Evolutionary conservation across 2,113 vertebrate genomes (phyloP), one percentile per base, ranked within the genome.

Genomic region (Struthio camelus): DNA sequence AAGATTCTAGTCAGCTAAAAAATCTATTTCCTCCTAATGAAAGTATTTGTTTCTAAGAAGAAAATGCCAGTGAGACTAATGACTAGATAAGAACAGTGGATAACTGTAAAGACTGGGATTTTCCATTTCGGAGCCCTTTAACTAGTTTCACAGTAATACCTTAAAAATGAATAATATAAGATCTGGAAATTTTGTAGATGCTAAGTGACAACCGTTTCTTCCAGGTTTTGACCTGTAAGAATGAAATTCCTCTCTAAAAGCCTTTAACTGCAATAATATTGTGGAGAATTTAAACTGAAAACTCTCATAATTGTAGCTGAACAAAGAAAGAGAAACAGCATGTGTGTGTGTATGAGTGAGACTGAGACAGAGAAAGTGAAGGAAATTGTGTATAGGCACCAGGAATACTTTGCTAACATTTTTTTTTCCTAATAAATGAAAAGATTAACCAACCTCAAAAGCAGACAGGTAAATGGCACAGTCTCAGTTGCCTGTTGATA

Each of bases 1-100:
- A 91, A 78, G 17, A 92, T 95, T 95, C 66, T 80, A 94, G 95
- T 94, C 93, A 96, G 75, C 79, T 94, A 89, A 86, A 94, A 97
- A 96, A 92, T 84, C 72, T 95, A 82, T 89, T 94, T 75, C 10
- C 62, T 71, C 90, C 94, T 90, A 97, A 87, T 71, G 77, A 92
- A 93, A 72, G 66, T 24, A 87, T 87, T 97, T 93, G 48, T 96
- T 96, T 97, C n/a, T 85, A 94, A 93, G 79, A 69, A 66, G 56
- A 84, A 91, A 93, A 89, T 84, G 64, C 24, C 14, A 0, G 94
- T 92, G 81, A 92, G 80, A 77, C 70, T 71, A 95, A 85, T 76
- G 71, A 79, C 59, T 88, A 85, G 32, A 79, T 85, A 89, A 93
- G 95, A 96, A 87, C 38, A 83, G 56, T 75, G 54, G 72, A 91